Conservation (phyloP, 2,113 vertebrate species). For the Zonotrichia leucophrys region DNA sequence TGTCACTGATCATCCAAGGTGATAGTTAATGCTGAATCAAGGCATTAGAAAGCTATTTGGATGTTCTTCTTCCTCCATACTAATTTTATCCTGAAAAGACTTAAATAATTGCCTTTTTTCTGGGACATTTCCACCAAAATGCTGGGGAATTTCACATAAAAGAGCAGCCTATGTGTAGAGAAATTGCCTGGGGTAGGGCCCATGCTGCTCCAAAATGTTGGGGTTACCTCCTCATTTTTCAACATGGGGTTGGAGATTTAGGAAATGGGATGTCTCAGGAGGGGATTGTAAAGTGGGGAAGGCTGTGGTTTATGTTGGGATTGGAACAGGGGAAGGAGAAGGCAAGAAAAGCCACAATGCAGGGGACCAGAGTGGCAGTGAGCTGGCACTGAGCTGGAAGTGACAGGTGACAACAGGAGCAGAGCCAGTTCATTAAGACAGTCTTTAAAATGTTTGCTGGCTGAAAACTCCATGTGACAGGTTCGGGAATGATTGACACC, state of each 20-base stretch:
- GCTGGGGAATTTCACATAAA: background rate
- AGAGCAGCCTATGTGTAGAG: background rate
- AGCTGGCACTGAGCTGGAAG: background rate
- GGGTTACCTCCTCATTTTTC: background rate
- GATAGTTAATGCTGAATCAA: background rate
- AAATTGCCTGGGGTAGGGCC: background rate
- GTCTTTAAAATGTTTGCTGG: conserved; percentile 64
- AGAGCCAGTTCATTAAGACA: conserved; percentile 66
- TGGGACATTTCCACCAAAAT: background rate
- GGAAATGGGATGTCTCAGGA: background rate
- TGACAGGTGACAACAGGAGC: conserved; percentile 18
- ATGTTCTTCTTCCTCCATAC: background rate
- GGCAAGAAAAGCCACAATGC: background rate
- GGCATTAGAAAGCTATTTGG: background rate
- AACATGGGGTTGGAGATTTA: background rate
- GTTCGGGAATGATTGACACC: conserved; percentile 68
- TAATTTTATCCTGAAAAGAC: background rate
- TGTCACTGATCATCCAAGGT: background rate
- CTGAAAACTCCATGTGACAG: conserved; percentile 52
- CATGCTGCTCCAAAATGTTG: background rate
- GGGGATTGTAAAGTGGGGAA: background rate
- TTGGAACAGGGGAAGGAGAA: background rate
- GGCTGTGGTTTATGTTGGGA: background rate
- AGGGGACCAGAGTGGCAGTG: background rate
- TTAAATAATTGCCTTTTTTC: background rate